Percentiles rank a stretch among this genome's conserved stretches.
Conservation (phyloP, 2,888 invertebrate genomes). For the Gonocerus acuteangulatus region DNA sequence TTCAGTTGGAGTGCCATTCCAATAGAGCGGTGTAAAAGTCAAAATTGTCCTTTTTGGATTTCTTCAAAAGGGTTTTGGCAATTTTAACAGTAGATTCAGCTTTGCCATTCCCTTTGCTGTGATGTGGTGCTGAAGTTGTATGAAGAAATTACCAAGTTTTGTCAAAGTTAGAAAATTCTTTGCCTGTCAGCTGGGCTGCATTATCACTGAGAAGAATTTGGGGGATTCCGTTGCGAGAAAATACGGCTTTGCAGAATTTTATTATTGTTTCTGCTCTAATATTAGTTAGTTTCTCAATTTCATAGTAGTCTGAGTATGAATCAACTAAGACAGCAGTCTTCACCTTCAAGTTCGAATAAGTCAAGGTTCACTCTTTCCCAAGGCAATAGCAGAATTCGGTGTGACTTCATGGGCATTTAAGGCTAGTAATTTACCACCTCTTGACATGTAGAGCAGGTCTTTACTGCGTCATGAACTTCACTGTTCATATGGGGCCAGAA, state of each 20-base stretch:
- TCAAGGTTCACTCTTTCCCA: slow-evolving; percentile 20
- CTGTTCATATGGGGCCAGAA: background rate
- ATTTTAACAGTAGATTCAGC: slow-evolving; percentile 38
- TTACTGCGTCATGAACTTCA: no score
- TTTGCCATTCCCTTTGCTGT: slow-evolving; percentile 37
- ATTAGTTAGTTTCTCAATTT: no score
- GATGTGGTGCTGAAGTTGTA: slow-evolving; percentile 35
- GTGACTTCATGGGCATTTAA: slow-evolving; percentile 9
- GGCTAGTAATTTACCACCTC: background rate
- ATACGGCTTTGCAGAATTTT: no score
- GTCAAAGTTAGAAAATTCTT: slow-evolving; percentile 25
- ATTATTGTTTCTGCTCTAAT: no score
- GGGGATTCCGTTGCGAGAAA: no score
- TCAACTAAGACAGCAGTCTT: slow-evolving; percentile 8
- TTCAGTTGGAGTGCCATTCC: no score
- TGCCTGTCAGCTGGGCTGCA: no score
- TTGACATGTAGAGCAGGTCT: no score
- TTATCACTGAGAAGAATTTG: no score
- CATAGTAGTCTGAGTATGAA: background rate
- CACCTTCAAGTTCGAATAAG: background rate
- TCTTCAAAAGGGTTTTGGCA: slow-evolving; percentile 35
- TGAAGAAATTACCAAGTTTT: slow-evolving; percentile 36
- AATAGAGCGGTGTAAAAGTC: slow-evolving; percentile 34
- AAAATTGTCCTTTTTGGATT: slow-evolving; percentile 24
- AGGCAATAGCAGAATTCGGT: background rate